Evolutionary conservation across 2,113 vertebrate species (phyloP).

Genomic region (Urocynchramus pylzowi): DNA sequence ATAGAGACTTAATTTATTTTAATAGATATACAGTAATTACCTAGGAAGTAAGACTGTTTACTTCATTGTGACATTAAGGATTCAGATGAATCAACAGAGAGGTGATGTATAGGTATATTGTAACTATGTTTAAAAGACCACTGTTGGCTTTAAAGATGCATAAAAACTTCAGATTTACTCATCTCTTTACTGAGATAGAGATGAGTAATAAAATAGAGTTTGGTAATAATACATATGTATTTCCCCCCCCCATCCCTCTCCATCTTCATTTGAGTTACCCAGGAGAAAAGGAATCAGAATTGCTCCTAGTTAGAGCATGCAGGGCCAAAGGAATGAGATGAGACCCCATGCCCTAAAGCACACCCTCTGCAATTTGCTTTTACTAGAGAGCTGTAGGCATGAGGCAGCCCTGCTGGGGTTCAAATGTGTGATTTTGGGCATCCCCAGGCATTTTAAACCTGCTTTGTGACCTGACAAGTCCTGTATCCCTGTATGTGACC

Average conservation of each 20-base stretch:
- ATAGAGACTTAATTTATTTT: slow-evolving; percentile 70
- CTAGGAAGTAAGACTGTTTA: slow-evolving; percentile 52
- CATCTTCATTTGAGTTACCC: neutral
- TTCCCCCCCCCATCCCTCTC: neutral
- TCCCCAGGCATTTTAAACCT: neutral
- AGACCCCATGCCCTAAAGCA: neutral
- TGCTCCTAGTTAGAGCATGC: neutral
- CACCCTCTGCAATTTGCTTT: neutral
- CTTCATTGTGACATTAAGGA: slow-evolving; percentile 57
- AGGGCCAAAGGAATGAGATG: neutral
- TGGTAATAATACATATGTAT: neutral
- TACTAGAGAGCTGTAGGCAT: neutral
- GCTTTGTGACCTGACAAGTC: neutral
- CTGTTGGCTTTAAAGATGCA: slow-evolving; percentile 3
- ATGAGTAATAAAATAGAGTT: neutral
- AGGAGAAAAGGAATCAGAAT: neutral
- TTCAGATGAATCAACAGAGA: slow-evolving; percentile 54
- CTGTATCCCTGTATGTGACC: neutral
- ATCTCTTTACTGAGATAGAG: neutral
- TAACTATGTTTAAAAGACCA: slow-evolving; percentile 34
- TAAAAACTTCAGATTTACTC: slow-evolving; percentile 34
- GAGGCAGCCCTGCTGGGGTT: neutral
- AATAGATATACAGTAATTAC: slow-evolving; percentile 73
- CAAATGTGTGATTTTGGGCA: neutral
- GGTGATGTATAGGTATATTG: slow-evolving; percentile 41